Percentiles rank a stretch among this genome's conserved stretches.
Conservation (phyloP, 2,797 vertebrate species). For the Urophycis tenuis region DNA sequence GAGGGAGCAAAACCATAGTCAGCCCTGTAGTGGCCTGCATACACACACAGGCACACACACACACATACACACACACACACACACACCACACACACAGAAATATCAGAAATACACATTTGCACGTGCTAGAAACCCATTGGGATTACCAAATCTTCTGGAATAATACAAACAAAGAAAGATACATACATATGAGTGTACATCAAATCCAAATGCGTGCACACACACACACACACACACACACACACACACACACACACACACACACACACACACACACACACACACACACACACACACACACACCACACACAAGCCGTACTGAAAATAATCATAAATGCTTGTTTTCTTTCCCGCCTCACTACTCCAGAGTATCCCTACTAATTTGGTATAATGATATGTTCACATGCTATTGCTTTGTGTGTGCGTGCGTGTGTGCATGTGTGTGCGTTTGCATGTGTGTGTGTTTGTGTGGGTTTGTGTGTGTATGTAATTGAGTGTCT, state of each 20-base stretch:
- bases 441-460: background rate
- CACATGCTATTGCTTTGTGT: constrained; percentile 42
- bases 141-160: background rate
- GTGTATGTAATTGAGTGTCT: background rate
- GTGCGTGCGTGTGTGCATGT: background rate
- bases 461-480: background rate
- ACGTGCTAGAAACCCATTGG: background rate
- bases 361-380: constrained; percentile 40
- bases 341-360: constrained; percentile 45
- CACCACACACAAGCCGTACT: constrained; percentile 4
- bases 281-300: constrained; percentile 11
- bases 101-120: background rate
- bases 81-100: background rate
- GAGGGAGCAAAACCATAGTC: background rate
- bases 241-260: constrained; percentile 9
- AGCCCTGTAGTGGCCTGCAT: background rate
- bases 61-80: background rate
- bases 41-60: background rate
- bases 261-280: constrained; percentile 10
- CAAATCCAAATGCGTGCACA: constrained; percentile 11
- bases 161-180: background rate
- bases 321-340: constrained; percentile 39
- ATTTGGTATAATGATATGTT: constrained; percentile 51
- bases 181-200: background rate
- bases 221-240: constrained; percentile 22